Evolutionary conservation across 2,113 vertebrate genomes (phyloP).

Genomic region (Platysteira castanea): DNA sequence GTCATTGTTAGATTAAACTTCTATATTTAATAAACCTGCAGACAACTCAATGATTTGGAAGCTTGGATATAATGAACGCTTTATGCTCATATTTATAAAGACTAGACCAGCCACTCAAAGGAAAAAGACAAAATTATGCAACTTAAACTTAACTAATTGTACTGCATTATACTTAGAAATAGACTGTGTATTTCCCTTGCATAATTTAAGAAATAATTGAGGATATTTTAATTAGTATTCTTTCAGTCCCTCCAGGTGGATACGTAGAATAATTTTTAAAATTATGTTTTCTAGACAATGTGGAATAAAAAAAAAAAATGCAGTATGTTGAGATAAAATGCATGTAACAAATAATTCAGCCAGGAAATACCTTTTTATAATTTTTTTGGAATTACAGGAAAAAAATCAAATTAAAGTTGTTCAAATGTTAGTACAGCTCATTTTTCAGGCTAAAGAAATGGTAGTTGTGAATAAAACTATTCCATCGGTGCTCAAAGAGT

Average conservation of each 20-base stretch:
- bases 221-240: neutral
- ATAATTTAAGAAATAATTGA: neutral
- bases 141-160: neutral
- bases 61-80: neutral
- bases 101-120: neutral
- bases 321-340: neutral
- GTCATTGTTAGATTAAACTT: neutral
- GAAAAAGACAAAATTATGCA: neutral
- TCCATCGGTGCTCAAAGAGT: neutral
- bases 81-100: neutral
- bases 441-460: neutral
- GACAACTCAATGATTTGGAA: neutral
- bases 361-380: neutral
- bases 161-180: neutral
- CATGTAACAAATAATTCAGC: neutral
- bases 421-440: neutral
- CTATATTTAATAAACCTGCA: neutral
- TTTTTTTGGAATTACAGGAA: neutral
- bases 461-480: neutral
- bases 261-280: neutral
- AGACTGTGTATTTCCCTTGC: neutral
- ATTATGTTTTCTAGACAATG: neutral
- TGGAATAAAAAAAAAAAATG: neutral
- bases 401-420: neutral
- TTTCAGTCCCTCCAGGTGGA: neutral